These are phyloP conservation scores for Chionodraco myersi DNA, from an alignment of 2,113 vertebrate species.

Conservation along the genomic window DNA sequence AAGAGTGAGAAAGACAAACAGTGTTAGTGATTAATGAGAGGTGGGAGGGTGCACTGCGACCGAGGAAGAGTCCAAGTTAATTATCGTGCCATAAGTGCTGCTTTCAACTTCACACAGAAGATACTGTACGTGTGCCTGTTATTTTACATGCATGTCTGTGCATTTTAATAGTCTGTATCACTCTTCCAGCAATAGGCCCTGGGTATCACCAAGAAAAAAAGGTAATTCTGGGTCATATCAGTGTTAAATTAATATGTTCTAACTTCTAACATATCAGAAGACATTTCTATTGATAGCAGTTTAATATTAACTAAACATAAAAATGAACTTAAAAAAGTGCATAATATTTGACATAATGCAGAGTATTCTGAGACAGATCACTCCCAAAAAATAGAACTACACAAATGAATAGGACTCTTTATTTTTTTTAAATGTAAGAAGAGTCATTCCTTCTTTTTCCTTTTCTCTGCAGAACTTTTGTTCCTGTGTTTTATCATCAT, in stretches of 20 bases:
- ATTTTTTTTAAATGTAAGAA: too few relatives aligned
- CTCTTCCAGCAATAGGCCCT: slow-evolving; percentile 27
- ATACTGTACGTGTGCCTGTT: slow-evolving; percentile 17
- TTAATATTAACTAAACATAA: background rate
- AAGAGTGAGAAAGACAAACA: slow-evolving; percentile 74
- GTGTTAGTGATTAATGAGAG: slow-evolving; percentile 67
- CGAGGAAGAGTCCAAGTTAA: slow-evolving; percentile 63
- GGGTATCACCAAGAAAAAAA: slow-evolving; percentile 36
- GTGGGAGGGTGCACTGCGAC: slow-evolving; percentile 49
- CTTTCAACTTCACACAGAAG: slow-evolving; percentile 59
- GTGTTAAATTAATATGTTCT: slow-evolving; percentile 9
- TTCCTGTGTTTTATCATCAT: background rate
- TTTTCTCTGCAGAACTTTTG: background rate
- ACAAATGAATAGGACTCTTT: too few relatives aligned
- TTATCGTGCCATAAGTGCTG: slow-evolving; percentile 68
- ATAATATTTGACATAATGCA: background rate
- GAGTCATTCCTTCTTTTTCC: background rate
- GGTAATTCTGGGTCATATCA: slow-evolving; percentile 10
- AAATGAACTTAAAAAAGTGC: background rate
- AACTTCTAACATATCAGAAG: slow-evolving; percentile 3
- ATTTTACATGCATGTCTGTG: slow-evolving; percentile 24
- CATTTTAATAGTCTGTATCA: background rate
- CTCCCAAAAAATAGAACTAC: background rate
- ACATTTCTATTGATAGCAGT: background rate
- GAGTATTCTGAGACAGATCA: background rate